A percentile compares a stretch with the other conserved stretches of the same genome.
phyloP scores from a whole-genome alignment of 1,140 invertebrate species.

The Ruditapes philippinarum region DNA sequence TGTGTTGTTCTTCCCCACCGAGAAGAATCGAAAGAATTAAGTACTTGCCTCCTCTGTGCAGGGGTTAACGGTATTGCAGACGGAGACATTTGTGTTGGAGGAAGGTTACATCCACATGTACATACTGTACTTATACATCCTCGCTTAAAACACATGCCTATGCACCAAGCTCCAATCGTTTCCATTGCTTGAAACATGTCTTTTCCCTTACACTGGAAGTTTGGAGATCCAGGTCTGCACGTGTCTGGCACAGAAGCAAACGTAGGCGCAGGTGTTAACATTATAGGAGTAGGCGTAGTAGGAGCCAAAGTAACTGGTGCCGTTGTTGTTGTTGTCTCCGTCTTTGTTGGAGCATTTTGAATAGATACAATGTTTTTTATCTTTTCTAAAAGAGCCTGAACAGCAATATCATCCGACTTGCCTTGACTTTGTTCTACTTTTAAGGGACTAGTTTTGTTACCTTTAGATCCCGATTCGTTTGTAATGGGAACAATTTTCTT shows the following conservation, averaged over 20 bases:
- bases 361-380: background rate
- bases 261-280: background rate
- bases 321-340: slow-evolving; percentile 18
- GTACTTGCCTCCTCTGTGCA: background rate
- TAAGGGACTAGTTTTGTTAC: background rate
- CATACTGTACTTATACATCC: slow-evolving; percentile 37
- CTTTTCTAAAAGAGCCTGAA: background rate
- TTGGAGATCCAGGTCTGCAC: slow-evolving; percentile 26
- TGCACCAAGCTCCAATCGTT: slow-evolving; percentile 45
- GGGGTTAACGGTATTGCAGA: background rate
- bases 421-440: no score
- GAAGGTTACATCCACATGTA: slow-evolving; percentile 27
- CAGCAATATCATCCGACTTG: background rate
- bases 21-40: background rate
- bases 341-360: background rate
- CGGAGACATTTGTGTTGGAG: background rate
- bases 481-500: background rate
- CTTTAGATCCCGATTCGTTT: background rate
- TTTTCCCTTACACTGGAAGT: slow-evolving; percentile 45
- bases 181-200: slow-evolving; percentile 43
- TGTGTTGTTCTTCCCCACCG: background rate
- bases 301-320: background rate
- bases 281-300: background rate
- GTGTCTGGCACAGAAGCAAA: no score
- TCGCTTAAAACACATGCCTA: slow-evolving; percentile 26